These are phyloP conservation scores for Tricholaema leucomelas DNA, from an alignment of 2,113 vertebrate genomes.

Conservation along the genomic window DNA sequence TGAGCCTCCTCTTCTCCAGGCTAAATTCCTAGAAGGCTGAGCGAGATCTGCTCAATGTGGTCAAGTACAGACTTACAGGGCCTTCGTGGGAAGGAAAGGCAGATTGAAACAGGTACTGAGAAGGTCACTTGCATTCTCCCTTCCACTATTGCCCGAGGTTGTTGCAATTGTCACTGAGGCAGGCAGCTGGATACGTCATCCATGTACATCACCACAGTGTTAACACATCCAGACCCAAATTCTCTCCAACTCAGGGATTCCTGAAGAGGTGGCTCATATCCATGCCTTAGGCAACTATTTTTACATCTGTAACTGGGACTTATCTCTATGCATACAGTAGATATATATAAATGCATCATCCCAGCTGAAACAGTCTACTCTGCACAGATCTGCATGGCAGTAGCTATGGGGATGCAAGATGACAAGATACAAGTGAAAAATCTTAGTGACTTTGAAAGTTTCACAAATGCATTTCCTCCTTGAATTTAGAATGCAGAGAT, in stretches of 20 bases:
- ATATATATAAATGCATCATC: not conserved
- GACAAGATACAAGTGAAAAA: not conserved
- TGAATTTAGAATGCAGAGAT: not conserved
- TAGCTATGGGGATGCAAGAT: not conserved
- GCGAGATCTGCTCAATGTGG: not conserved
- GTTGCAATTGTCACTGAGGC: not conserved
- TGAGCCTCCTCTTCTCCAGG: too few relatives aligned
- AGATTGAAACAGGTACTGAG: not conserved
- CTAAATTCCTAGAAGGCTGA: not conserved
- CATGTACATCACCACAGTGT: not conserved
- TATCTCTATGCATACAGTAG: not conserved
- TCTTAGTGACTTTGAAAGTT: not conserved
- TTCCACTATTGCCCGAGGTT: not conserved
- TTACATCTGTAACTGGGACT: not conserved
- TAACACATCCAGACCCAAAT: not conserved
- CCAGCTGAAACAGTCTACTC: not conserved
- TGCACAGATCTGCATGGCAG: not conserved
- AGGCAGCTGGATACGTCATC: not conserved
- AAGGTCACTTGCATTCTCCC: not conserved
- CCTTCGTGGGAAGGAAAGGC: not conserved
- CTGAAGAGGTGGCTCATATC: not conserved
- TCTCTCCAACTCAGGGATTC: not conserved
- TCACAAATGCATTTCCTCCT: not conserved
- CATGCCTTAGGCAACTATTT: not conserved
- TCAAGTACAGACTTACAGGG: not conserved